Evolutionary conservation across 1,140 invertebrate genomes (phyloP), one percentile per base, ranked within the genome.

Genomic region (Sarcophaga peregrina): DNA sequence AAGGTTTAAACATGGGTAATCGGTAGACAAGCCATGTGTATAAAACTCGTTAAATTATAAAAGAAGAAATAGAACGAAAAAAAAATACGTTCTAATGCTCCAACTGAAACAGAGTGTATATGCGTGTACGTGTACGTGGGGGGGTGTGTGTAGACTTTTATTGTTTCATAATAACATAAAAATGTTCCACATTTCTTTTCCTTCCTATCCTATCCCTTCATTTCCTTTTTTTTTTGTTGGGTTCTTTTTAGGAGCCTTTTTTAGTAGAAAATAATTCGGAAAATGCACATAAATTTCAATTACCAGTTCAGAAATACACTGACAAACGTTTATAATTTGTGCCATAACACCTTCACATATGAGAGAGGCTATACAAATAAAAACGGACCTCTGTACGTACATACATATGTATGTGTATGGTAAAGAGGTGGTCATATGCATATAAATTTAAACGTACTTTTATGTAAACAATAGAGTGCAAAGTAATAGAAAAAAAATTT

Each of bases 151-250:
- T 58, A 58, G 52, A 58, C 5, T 58, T 58, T 58, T 58, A 58
- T 58, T 58, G 52, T 58, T 58, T 58, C 52, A 58, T 58, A 58
- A 58, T 58, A 58, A 58, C 52, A 58, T 58, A 58, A 58, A 58
- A 58, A 58, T 58, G 52, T 58, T 58, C 52, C n/a, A 58, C n/a
- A 5, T 58, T 58, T 52, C 13, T 2, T 52, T 52, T 3, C 13
- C 13, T 2, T 52, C n/a, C n/a, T n/a, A n/a, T n/a, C n/a, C n/a
- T n/a, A n/a, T n/a, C n/a, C n/a, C n/a, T n/a, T n/a, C n/a, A n/a
- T n/a, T n/a, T n/a, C n/a, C n/a, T n/a, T n/a, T n/a, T n/a, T n/a
- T n/a, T n/a, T n/a, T n/a, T n/a, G n/a, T n/a, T n/a, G n/a, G n/a
- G n/a, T n/a, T n/a, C n/a, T n/a, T n/a, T n/a, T n/a, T n/a, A n/a